phyloP scores from a whole-genome alignment of 2,113 vertebrate species.

The Gambusia affinis region DNA sequence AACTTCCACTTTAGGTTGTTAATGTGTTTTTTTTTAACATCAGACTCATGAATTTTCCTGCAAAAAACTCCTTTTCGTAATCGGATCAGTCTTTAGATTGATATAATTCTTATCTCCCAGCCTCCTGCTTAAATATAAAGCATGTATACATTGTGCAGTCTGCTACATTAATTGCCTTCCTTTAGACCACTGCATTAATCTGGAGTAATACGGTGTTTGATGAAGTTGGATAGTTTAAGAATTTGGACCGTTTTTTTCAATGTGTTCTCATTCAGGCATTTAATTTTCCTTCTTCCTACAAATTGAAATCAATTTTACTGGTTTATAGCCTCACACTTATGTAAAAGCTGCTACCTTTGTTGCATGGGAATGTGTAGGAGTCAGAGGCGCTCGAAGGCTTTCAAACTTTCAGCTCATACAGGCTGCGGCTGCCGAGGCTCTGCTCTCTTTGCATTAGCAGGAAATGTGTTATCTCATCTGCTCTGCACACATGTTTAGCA shows the following conservation, averaged over 20 bases:
- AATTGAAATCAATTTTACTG: slow-evolving; percentile 11
- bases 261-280: background rate
- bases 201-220: background rate
- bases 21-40: background rate
- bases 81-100: background rate
- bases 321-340: slow-evolving; percentile 17
- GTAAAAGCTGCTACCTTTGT: slow-evolving; percentile 9
- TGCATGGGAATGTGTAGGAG: slow-evolving; percentile 14
- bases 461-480: slow-evolving; percentile 31
- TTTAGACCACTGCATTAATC: background rate
- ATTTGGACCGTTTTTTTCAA: slow-evolving; percentile 15
- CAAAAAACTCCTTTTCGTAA: background rate
- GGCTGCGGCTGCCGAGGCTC: background rate
- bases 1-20: background rate
- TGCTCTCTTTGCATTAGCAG: background rate
- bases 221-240: slow-evolving; percentile 11
- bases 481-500: slow-evolving; percentile 16
- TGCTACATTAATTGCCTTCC: background rate
- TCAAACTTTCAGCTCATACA: slow-evolving; percentile 24
- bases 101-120: background rate
- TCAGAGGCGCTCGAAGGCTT: slow-evolving; percentile 19
- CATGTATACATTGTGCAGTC: background rate
- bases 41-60: background rate
- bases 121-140: background rate
- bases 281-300: slow-evolving; percentile 32